Conservation (phyloP, 2,113 vertebrate genomes). For the Paradoxurus hermaphroditus region DNA sequence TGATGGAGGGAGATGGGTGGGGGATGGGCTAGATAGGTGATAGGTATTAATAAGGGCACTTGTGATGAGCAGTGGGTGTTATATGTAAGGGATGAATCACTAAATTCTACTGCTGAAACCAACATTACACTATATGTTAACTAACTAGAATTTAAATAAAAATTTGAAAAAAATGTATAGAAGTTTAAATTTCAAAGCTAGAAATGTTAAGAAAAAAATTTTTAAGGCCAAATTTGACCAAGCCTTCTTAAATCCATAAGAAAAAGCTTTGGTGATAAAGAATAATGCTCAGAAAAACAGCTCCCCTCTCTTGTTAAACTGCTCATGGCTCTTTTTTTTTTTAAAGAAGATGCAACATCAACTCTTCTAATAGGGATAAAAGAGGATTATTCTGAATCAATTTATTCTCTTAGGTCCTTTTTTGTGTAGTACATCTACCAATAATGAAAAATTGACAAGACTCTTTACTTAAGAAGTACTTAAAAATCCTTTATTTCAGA, state of each 20-base stretch:
- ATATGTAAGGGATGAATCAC: too few species aligned
- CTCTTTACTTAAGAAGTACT: background rate
- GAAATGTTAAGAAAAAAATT: too few species aligned
- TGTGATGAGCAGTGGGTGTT: too few species aligned
- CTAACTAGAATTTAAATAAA: too few species aligned
- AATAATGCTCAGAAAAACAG: background rate
- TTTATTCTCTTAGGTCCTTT: background rate
- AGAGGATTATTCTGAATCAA: background rate
- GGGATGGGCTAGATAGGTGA: too few species aligned
- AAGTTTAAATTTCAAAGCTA: background rate
- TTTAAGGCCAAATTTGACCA: background rate
- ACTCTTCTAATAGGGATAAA: background rate
- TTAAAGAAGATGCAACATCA: background rate
- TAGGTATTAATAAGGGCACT: too few species aligned
- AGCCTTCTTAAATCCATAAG: background rate
- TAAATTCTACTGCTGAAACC: too few species aligned
- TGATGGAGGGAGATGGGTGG: too few species aligned
- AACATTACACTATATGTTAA: too few species aligned
- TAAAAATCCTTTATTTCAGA: slow-evolving; percentile 35
- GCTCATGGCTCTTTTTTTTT: background rate
- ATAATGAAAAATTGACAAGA: background rate
- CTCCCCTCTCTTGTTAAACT: background rate
- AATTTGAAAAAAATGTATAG: too few species aligned
- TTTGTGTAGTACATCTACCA: background rate
- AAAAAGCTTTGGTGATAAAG: background rate